A percentile compares a stretch with the other conserved stretches of the same genome.
These are phyloP conservation scores for Melanaphis sacchari DNA, from an alignment of 1,140 invertebrate genomes.

Conservation along the genomic window DNA sequence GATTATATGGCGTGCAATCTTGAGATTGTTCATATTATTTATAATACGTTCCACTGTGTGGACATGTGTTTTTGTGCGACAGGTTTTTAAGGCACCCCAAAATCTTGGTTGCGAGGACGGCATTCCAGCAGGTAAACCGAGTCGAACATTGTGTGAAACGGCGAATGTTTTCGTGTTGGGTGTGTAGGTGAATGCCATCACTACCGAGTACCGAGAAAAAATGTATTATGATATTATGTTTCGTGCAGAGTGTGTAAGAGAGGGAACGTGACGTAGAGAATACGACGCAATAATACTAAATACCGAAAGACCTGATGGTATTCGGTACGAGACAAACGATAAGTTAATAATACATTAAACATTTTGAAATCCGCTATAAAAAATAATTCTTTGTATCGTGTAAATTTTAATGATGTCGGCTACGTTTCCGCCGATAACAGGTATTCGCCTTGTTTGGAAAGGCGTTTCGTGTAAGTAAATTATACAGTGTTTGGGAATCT, in stretches of 20 bases:
- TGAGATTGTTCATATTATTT: background rate
- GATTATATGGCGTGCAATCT: background rate
- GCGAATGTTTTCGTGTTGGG: background rate
- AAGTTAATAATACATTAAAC: background rate
- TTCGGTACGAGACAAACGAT: background rate
- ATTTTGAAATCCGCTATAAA: background rate
- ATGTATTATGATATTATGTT: background rate
- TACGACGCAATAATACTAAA: background rate
- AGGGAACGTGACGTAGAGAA: background rate
- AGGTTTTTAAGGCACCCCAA: background rate
- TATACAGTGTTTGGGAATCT: background rate
- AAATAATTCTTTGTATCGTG: background rate
- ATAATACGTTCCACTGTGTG: background rate
- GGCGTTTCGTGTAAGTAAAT: background rate
- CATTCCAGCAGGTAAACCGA: slow-evolving; percentile 17
- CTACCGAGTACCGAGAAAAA: background rate
- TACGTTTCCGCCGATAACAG: background rate
- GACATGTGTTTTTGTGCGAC: background rate
- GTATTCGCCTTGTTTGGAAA: background rate
- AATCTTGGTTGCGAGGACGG: background rate
- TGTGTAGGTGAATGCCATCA: background rate
- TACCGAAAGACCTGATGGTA: background rate
- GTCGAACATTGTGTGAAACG: background rate
- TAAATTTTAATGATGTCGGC: background rate
- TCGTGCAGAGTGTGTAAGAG: background rate